These are phyloP conservation scores for Platyscapa corneri DNA, from an alignment of 1,140 invertebrate species.

Conservation along the genomic window DNA sequence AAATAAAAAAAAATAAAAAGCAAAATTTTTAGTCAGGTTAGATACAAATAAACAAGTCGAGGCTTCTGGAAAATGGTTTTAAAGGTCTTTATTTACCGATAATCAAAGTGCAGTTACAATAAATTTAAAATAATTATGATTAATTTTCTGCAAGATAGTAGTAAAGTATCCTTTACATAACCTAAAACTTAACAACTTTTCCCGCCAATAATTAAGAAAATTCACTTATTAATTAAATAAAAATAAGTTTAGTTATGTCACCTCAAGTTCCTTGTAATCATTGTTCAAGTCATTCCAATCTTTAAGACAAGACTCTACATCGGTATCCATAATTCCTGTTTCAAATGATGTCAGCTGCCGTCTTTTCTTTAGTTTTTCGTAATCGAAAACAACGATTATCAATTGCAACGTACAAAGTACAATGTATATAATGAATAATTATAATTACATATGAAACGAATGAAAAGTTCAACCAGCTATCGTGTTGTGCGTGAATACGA, in stretches of 20 bases:
- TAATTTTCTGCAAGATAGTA: background rate
- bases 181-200: background rate
- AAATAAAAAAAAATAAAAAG: no score
- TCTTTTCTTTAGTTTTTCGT: constrained; percentile 18
- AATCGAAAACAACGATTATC: background rate
- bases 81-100: no score
- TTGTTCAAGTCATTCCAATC: constrained; percentile 86
- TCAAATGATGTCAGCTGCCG: constrained; percentile 32
- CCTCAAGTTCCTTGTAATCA: constrained; percentile 85
- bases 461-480: constrained; percentile 16
- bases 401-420: background rate
- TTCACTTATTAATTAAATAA: background rate
- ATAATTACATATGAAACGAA: background rate
- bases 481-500: background rate
- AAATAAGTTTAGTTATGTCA: constrained; percentile 63
- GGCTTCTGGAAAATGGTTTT: background rate
- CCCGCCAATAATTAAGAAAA: constrained; percentile 11
- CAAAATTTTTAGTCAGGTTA: constrained; percentile 17
- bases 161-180: background rate
- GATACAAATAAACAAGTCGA: constrained; percentile 10
- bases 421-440: background rate
- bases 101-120: no score
- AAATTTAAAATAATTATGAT: background rate
- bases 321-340: constrained; percentile 72
- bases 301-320: constrained; percentile 78